Evolutionary conservation across 2,113 vertebrate species (phyloP).

Genomic region (Pantherophis guttatus): DNA sequence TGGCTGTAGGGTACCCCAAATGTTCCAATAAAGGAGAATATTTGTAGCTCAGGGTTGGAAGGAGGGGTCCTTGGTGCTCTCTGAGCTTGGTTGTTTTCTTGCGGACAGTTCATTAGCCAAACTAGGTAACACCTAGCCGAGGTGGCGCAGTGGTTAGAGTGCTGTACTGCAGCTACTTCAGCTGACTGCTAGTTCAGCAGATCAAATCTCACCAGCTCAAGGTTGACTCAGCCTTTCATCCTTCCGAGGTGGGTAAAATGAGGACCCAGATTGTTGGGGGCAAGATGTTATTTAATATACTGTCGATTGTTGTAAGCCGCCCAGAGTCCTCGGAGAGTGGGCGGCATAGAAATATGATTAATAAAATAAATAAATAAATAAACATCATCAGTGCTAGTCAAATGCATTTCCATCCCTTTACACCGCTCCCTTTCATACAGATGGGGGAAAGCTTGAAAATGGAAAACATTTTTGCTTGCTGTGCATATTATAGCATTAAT

Average conservation of each 20-base stretch:
- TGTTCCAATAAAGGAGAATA: neutral
- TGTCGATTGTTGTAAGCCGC: too few species aligned
- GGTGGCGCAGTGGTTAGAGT: too few species aligned
- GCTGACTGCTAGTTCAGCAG: too few species aligned
- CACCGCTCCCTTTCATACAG: neutral
- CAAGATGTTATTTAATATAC: too few species aligned
- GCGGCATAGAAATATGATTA: too few species aligned
- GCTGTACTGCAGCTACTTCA: too few species aligned
- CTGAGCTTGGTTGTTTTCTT: neutral
- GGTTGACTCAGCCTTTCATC: too few species aligned
- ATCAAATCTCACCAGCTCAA: too few species aligned
- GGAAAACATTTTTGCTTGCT: neutral
- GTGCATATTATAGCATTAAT: neutral
- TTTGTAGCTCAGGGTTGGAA: neutral
- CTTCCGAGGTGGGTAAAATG: too few species aligned
- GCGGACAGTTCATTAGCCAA: neutral
- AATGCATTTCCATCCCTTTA: neutral
- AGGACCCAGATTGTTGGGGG: too few species aligned
- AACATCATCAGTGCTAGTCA: neutral
- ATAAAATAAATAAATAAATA: too few species aligned
- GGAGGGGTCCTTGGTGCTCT: neutral
- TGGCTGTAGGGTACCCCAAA: neutral
- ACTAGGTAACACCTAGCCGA: neutral
- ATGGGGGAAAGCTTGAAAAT: neutral
- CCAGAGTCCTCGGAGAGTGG: too few species aligned